Evolutionary conservation across 30 jellyfish, hydroid and myxozoan genomes (phyloP), one percentile per base, ranked within the genome.

Genomic region (Cassiopea andromeda): DNA sequence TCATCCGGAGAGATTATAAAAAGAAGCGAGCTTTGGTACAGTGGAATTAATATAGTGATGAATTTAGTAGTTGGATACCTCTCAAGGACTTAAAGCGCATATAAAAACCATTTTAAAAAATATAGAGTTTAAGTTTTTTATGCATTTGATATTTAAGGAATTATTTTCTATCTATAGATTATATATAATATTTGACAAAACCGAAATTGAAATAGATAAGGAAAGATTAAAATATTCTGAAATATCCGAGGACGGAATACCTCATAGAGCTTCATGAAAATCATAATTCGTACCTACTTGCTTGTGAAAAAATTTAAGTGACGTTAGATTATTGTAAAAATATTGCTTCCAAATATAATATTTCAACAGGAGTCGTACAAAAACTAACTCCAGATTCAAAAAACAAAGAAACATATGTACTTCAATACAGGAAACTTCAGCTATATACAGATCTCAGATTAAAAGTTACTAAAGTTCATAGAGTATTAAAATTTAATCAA

Each of bases 221-320:
- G 38, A 0, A 27, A 27, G 38, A 27, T 27, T 27, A 27, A 27
- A 27, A 0, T 27, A 27, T 27, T 27, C 38, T 27, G 38, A 27
- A 27, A 27, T 27, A 27, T 27, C 38, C 38, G 38, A 27, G 38
- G 38, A 27, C 38, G 38, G 97, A 88, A 46, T 88, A 93, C 84
- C 92, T 96, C 6, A 67, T 1, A 58, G 72, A 93, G 57, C 66
- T 93, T 59, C 97, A 82, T 73, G 92, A 88, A 58, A 58, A 17
- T 2, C 97, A 93, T 85, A 81, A 68, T 10, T 95, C 88, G 76
- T 88, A 88, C 46, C 98, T 92, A 58, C 44, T 93, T 2, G 94
- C 92, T 2, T 76, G 95, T 2, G 97, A 93, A 69, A 59, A 91
- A 77, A 16, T 90, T 13, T 2, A 8, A 1, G 92, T 91, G 90